Percentiles rank a stretch among this genome's conserved stretches.
phyloP scores from a whole-genome alignment of 2,113 vertebrate genomes.

The Gnathonemus echidnorhynchus region DNA sequence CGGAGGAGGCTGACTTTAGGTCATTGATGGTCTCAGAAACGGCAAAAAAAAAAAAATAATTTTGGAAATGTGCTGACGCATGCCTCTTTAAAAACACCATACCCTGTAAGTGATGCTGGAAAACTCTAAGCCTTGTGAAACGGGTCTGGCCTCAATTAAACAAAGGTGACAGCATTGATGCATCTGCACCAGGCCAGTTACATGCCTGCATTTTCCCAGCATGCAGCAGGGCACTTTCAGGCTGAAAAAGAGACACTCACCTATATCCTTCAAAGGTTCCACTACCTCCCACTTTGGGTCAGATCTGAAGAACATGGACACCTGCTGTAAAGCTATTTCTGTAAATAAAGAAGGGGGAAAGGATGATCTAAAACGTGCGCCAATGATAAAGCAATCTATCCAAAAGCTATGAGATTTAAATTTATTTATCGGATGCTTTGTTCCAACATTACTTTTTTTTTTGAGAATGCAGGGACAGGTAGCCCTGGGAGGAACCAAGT shows the following conservation, averaged over 20 bases:
- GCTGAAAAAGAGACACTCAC: slow-evolving; percentile 53
- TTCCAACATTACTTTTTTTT: neutral
- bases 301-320: slow-evolving; percentile 98
- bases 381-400: neutral
- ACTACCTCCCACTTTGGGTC: slow-evolving; percentile 93
- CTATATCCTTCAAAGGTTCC: slow-evolving; percentile 89
- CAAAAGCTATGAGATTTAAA: neutral
- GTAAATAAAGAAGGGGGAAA: slow-evolving; percentile 26
- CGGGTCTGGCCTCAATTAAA: neutral
- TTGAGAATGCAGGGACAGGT: neutral
- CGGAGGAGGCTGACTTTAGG: neutral
- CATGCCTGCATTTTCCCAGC: neutral
- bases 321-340: slow-evolving; percentile 97
- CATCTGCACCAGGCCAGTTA: neutral
- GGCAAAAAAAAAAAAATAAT: neutral
- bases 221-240: neutral
- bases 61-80: neutral
- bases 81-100: neutral
- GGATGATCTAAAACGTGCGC: neutral
- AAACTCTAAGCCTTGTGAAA: neutral
- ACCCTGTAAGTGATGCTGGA: neutral
- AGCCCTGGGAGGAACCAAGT: neutral
- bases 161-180: neutral
- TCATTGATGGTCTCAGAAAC: neutral
- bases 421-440: neutral